phyloP scores from a whole-genome alignment of 2,113 vertebrate species.

The Oryzias melastigma region DNA sequence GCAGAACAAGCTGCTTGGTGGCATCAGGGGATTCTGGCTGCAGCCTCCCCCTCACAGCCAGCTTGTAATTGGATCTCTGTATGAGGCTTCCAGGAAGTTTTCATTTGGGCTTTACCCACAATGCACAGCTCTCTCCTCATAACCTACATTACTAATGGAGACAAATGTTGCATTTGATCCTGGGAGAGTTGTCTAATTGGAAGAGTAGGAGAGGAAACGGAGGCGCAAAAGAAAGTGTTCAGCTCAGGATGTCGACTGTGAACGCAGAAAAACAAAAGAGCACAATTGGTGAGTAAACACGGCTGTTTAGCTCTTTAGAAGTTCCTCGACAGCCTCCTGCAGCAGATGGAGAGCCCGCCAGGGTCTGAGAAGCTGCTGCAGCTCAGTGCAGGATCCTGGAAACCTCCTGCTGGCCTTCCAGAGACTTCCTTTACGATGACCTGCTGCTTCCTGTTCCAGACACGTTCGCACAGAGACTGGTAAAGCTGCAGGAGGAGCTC shows the following conservation, averaged over 20 bases:
- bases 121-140: slow-evolving; percentile 58
- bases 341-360: too few relatives aligned
- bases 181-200: slow-evolving; percentile 74
- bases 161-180: slow-evolving; percentile 77
- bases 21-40: slow-evolving; percentile 36
- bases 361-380: too few relatives aligned
- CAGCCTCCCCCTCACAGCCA: slow-evolving; percentile 15
- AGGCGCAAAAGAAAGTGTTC: slow-evolving; percentile 4
- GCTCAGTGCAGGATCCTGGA: too few relatives aligned
- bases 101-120: slow-evolving; percentile 60
- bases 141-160: slow-evolving; percentile 80
- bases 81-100: slow-evolving; percentile 58
- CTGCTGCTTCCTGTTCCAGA: too few relatives aligned
- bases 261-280: slow-evolving; percentile 3
- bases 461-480: too few relatives aligned
- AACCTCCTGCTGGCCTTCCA: too few relatives aligned
- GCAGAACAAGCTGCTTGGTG: slow-evolving; percentile 21
- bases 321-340: too few relatives aligned
- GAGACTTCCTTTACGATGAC: too few relatives aligned
- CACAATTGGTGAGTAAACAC: too few relatives aligned
- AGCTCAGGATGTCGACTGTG: slow-evolving; percentile 7
- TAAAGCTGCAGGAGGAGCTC: too few relatives aligned
- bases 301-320: too few relatives aligned
- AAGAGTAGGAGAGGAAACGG: slow-evolving; percentile 53
- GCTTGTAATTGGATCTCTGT: slow-evolving; percentile 68